Conservation (phyloP, 2,797 vertebrate genomes). For the Pachyuromys duprasi region DNA sequence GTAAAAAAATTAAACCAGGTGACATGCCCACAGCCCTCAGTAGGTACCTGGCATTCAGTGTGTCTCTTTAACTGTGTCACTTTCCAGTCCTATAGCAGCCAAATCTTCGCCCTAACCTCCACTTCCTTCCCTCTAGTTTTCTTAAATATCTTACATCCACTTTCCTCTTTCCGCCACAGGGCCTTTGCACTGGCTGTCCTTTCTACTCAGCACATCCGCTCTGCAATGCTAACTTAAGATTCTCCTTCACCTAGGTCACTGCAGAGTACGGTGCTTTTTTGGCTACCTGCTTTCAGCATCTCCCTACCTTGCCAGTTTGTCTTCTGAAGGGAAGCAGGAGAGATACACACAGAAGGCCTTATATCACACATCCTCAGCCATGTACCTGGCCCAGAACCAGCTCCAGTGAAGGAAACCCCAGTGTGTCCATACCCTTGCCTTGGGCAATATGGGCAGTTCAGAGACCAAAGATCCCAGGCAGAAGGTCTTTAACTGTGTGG, state of each 20-base stretch:
- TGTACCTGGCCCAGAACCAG: not conserved
- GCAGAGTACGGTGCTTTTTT: not conserved
- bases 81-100: not conserved
- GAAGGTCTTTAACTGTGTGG: not conserved
- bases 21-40: not conserved
- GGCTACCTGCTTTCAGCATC: not conserved
- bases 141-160: not conserved
- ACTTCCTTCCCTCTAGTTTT: not conserved
- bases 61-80: not conserved
- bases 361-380: not conserved
- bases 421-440: not conserved
- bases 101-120: not conserved
- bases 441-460: not conserved
- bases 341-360: not conserved
- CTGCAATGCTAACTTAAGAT: not conserved
- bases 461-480: not conserved
- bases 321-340: rapidly evolving
- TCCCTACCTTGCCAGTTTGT: not conserved
- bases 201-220: not conserved
- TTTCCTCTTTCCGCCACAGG: not conserved
- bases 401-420: not conserved
- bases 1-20: not conserved
- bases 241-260: not conserved
- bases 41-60: not conserved
- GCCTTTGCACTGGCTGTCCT: not conserved